Evolutionary conservation across 2,113 vertebrate species (phyloP).

Genomic region (Aleadryas rufinucha): DNA sequence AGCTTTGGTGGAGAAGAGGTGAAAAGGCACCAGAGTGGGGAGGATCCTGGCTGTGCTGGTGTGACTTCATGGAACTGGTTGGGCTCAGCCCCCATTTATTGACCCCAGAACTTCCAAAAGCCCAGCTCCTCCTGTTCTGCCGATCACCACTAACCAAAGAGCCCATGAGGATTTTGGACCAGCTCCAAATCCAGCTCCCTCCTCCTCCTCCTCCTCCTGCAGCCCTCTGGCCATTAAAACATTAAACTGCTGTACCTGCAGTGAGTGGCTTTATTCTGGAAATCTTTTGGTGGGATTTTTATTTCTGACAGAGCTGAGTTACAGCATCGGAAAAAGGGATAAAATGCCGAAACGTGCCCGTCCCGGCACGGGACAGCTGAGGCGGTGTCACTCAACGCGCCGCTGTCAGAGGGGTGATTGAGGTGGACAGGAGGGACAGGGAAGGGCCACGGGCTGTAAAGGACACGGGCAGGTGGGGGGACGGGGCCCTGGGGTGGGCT

Average conservation of each 20-base stretch:
- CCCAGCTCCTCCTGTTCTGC: not conserved
- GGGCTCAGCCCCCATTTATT: not conserved
- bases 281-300: not conserved
- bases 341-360: not conserved
- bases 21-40: fast-evolving
- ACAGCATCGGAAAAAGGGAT: conserved; percentile 3
- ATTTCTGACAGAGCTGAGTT: not conserved
- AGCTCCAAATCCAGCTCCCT: not conserved
- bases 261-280: not conserved
- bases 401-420: conserved; percentile 90
- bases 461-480: conserved; percentile 94
- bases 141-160: not conserved
- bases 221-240: not conserved
- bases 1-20: not conserved
- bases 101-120: not conserved
- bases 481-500: conserved; percentile 37
- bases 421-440: conserved; percentile 91
- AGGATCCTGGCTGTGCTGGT: not conserved
- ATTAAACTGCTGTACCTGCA: not conserved
- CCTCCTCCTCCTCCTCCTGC: not conserved
- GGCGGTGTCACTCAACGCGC: conserved; percentile 84
- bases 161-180: not conserved
- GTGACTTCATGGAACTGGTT: not conserved
- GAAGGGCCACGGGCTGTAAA: conserved; percentile 85
- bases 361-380: conserved; percentile 84